These are phyloP conservation scores for Brachycybe producta DNA, from an alignment of 2,888 invertebrate genomes.

Conservation along the genomic window DNA sequence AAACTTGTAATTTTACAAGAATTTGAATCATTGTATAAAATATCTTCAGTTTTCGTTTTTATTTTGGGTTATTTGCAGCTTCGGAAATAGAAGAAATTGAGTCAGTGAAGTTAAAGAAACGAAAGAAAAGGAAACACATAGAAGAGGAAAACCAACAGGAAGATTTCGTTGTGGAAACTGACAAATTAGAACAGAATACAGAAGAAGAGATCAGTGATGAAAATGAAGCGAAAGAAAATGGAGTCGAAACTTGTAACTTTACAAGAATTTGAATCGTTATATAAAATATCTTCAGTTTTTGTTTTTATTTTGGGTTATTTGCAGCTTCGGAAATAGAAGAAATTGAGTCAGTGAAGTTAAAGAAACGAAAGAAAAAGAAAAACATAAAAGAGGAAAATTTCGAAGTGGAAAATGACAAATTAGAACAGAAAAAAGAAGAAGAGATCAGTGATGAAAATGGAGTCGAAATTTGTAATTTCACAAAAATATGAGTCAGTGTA, in stretches of 20 bases:
- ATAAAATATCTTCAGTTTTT: too few relatives aligned
- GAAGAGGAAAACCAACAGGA: background rate
- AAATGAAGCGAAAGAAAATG: background rate
- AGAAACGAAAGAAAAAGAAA: background rate
- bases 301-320: too few relatives aligned
- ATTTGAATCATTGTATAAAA: background rate
- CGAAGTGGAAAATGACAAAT: background rate
- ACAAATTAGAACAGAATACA: too few relatives aligned
- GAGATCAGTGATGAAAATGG: background rate
- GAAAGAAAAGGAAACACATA: background rate
- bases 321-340: background rate
- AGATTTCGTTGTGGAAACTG: too few relatives aligned
- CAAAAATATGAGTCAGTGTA: too few relatives aligned
- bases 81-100: background rate
- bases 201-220: background rate
- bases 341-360: background rate
- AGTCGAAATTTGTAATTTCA: too few relatives aligned
- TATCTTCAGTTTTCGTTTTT: too few relatives aligned
- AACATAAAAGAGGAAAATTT: background rate
- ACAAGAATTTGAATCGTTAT: too few relatives aligned
- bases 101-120: background rate
- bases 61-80: too few relatives aligned
- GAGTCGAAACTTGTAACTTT: background rate
- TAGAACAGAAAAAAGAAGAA: background rate
- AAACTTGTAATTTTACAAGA: too few relatives aligned